phyloP scores from a whole-genome alignment of 2,888 invertebrate species.

The Plebejus melissa region DNA sequence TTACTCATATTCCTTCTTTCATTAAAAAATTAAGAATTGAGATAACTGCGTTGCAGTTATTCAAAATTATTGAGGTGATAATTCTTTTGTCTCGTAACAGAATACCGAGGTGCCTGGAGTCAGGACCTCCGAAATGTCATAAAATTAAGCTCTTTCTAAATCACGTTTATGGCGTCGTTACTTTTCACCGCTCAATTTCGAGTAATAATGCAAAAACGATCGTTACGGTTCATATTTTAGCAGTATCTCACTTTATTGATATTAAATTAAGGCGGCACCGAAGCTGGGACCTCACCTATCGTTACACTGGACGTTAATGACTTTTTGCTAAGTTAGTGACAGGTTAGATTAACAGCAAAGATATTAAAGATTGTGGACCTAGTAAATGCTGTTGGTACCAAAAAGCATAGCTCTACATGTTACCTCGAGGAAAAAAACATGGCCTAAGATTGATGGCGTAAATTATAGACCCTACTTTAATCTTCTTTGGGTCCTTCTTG shows the following conservation, averaged over 20 bases:
- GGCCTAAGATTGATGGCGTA: too few species aligned
- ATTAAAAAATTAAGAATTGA: not conserved
- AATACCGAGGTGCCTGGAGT: not conserved
- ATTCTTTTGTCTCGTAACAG: slow-evolving; percentile 13
- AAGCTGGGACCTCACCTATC: not conserved
- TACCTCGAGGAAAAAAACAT: too few species aligned
- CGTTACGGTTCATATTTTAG: not conserved
- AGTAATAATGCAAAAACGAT: slow-evolving; percentile 20
- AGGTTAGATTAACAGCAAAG: not conserved
- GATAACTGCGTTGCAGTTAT: not conserved
- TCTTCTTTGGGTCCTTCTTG: too few species aligned
- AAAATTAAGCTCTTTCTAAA: slow-evolving; percentile 25
- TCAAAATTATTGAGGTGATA: not conserved
- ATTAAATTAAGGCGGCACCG: not conserved
- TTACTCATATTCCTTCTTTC: too few species aligned
- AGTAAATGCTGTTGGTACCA: not conserved
- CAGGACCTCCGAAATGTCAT: not conserved
- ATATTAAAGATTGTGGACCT: not conserved
- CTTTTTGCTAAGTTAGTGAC: not conserved
- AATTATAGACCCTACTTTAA: too few species aligned
- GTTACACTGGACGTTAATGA: not conserved
- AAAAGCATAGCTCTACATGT: not conserved
- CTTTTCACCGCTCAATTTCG: slow-evolving; percentile 20
- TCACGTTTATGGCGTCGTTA: slow-evolving; percentile 19
- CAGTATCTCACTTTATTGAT: not conserved